These are phyloP conservation scores for Zhuqinia jingwanae DNA, from an alignment of 2,888 invertebrate genomes.

Conservation along the genomic window DNA sequence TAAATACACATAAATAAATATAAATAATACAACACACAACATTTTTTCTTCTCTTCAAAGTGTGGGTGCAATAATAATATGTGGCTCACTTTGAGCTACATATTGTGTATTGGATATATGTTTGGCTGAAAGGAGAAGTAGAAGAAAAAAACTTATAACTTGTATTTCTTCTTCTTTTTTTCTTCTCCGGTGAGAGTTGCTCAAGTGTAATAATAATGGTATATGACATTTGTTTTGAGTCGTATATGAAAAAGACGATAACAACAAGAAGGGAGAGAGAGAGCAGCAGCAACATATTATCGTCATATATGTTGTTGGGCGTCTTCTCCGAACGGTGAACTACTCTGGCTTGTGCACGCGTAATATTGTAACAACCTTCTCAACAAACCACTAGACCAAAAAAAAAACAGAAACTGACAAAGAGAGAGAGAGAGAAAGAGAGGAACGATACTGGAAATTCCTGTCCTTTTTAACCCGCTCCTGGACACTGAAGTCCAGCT, in stretches of 20 bases:
- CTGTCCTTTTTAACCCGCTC: not conserved
- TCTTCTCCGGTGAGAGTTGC: not conserved
- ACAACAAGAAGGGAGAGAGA: constrained; percentile 17
- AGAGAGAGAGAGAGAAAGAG: not conserved
- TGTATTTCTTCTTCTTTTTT: not conserved
- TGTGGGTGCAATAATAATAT: too few relatives aligned
- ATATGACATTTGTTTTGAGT: not conserved
- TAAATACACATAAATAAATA: constrained; percentile 5
- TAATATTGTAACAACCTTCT: not conserved
- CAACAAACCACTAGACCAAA: not conserved
- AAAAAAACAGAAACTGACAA: too few relatives aligned
- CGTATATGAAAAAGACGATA: constrained; percentile 10
- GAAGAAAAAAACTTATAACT: too few relatives aligned
- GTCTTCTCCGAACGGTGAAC: constrained; percentile 5
- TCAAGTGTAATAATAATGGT: constrained; percentile 23
- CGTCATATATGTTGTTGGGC: constrained; percentile 2
- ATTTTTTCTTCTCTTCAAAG: too few relatives aligned
- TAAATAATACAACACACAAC: too few relatives aligned
- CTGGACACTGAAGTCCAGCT: constrained; percentile 20
- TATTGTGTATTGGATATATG: too few relatives aligned
- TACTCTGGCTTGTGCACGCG: not conserved
- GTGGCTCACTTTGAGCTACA: too few relatives aligned
- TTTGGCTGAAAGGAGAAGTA: too few relatives aligned
- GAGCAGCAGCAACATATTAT: not conserved
- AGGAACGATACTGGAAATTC: constrained; percentile 1